Evolutionary conservation across 2,888 invertebrate genomes (phyloP), one percentile per base, ranked within the genome.

Genomic region (Dasysyrphus albostriatus): DNA sequence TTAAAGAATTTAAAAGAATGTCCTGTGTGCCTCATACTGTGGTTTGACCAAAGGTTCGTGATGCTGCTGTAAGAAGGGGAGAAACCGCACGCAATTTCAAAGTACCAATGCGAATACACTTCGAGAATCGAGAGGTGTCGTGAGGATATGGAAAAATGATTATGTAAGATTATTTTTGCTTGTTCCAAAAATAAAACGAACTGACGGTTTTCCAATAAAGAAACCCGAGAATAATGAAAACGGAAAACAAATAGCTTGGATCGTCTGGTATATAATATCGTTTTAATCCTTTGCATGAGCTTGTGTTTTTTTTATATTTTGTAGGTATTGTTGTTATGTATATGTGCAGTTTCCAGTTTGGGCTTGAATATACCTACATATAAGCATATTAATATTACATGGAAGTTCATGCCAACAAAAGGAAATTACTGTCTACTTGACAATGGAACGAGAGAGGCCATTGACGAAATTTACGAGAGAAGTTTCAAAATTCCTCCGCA

Each of bases 381-480:
- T 16, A 34, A 4, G 0, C 10, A 16, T 34, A 59, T 59, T 39
- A 59, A 59, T 59, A 39, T 24, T 24, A 42, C 61, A 81, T 81
- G 61, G 59, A 42, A 54, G 51, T 37, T 72, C 37, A 54, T 73
- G 54, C 51, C 47, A 84, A 73, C 81, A 76, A 75, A 80, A 75
- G 63, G 16, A 44, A 72, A 56, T 72, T 59, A 65, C 56, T 65
- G 58, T 84, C 81, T 76, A 65, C 65, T 59, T 59, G 29, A 81
- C 83, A 80, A 76, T 81, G 83, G 49, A 65, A 56, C 6, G 63
- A 44, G n/a, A 24, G 14, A 61, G 42, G 24, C 56, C 54, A 67
- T 74, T 74, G 84, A 84, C 72, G 76, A 84, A 84, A 84, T 81
- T 84, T 76, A 84, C 81, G 69, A 63, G 70, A 58, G 75, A 75